Conservation (phyloP, 2,888 invertebrate genomes). For the Caenorhabditis doughertyi region DNA sequence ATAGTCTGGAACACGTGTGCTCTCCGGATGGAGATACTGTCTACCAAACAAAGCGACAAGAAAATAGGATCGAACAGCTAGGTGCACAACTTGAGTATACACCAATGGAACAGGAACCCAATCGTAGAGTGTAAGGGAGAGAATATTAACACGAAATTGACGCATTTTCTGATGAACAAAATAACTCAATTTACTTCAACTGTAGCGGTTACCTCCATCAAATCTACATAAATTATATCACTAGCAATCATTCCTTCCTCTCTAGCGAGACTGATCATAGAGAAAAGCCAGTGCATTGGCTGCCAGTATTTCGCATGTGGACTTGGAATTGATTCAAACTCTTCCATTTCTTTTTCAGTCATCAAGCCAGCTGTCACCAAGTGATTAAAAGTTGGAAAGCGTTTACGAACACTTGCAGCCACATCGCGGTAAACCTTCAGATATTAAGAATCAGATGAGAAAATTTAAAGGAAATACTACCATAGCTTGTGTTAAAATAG, state of each 20-base stretch:
- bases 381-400: constrained; percentile 81
- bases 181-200: neutral
- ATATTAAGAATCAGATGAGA: constrained; percentile 7
- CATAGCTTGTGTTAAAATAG: constrained; percentile 77
- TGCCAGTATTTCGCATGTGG: constrained; percentile 81
- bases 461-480: constrained; percentile 35
- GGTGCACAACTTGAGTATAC: constrained; percentile 79
- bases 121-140: constrained; percentile 78
- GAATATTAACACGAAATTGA: constrained; percentile 76
- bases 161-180: constrained; percentile 73
- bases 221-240: constrained; percentile 79
- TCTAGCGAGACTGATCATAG: constrained; percentile 61
- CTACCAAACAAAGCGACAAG: constrained; percentile 77
- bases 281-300: constrained; percentile 79
- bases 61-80: constrained; percentile 79
- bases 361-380: constrained; percentile 79
- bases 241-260: constrained; percentile 72
- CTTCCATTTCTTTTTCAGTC: constrained; percentile 78
- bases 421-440: constrained; percentile 75
- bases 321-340: constrained; percentile 76
- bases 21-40: constrained; percentile 73
- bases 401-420: constrained; percentile 76
- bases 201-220: constrained; percentile 70
- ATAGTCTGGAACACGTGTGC: constrained; percentile 30
- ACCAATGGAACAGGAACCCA: constrained; percentile 79